Conservation (phyloP, 2,888 invertebrate species). For the Pimpla rufipes region DNA sequence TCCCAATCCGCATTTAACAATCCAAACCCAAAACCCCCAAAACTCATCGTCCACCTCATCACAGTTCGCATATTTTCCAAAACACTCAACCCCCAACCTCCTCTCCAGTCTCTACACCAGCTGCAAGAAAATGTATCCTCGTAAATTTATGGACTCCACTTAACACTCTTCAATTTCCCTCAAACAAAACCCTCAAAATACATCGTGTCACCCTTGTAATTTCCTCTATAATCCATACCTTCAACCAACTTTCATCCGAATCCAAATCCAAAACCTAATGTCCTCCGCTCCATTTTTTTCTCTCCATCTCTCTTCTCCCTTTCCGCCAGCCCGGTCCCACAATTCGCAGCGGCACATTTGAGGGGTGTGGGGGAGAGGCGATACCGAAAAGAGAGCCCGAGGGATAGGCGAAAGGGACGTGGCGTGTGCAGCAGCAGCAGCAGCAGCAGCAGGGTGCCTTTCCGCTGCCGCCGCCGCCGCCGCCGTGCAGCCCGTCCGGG, state of each 20-base stretch:
- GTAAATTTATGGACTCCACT: no score
- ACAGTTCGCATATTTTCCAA: no score
- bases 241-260: not conserved
- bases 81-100: no score
- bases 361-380: slow-evolving; percentile 46
- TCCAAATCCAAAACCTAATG: not conserved
- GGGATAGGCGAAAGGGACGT: slow-evolving; percentile 72
- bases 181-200: no score
- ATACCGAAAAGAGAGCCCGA: slow-evolving; percentile 57
- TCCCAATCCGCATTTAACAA: no score
- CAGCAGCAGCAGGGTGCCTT: slow-evolving; percentile 52
- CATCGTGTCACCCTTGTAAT: no score
- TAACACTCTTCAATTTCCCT: no score
- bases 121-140: no score
- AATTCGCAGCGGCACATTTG: slow-evolving; percentile 66
- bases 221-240: not conserved
- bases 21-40: no score
- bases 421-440: slow-evolving; percentile 64
- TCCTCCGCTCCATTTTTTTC: slow-evolving; percentile 63
- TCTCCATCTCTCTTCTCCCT: slow-evolving; percentile 54
- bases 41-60: no score
- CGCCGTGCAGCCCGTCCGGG: slow-evolving; percentile 67
- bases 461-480: slow-evolving; percentile 53
- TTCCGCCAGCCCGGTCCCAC: slow-evolving; percentile 57
- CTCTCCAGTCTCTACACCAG: no score